Base-by-base conservation (phyloP, 2,113 vertebrate species). In the Bambusicola thoracicus region DNA sequence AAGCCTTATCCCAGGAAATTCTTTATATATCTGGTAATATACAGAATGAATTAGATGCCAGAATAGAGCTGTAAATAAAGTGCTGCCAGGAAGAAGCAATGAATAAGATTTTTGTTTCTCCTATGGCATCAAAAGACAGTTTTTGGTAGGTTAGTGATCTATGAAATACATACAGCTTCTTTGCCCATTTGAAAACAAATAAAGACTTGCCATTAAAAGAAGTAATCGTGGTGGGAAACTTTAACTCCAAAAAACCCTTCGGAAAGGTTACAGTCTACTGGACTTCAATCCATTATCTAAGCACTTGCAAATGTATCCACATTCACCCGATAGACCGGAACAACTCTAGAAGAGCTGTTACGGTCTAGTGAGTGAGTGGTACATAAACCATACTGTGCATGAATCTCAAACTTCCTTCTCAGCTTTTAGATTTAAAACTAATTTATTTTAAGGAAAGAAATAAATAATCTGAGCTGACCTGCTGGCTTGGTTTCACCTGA, bases 201-300 rank as follows among this genome's bases (percentile, higher is more conserved):
- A 88, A 92, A 95, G 87, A 76, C 86, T 95, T 93, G 53, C 41
- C 87, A 86, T 91, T 88, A 88, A 89, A 20, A 56, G 67, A 86
- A 81, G 20, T 79, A 93, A 94, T 88, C 44, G 84, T 2, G 10
- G 43, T n/a, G 74, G 77, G 36, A 87, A 95, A 93, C 43, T 89
- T 95, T 81, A 90, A 86, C 87, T 84, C 77, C 82, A 70, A 86
- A 88, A 95, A 86, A 87, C 34, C 3, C 14, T 63, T 94, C 93
- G 85, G 90, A 90, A 94, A 79, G 63, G 53, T 94, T 90, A 90
- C 87, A 92, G 89, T 85, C 85, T 91, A 43, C 34, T 67, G 38
- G 55, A 55, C n/a, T 96, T 90, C 63, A 89, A 90, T 92, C 85
- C 89, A 90, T 92, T 96, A 95, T 91, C 85, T 94, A 94, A 96